Conservation (phyloP, 2,797 vertebrate genomes). For the Gila robusta region DNA sequence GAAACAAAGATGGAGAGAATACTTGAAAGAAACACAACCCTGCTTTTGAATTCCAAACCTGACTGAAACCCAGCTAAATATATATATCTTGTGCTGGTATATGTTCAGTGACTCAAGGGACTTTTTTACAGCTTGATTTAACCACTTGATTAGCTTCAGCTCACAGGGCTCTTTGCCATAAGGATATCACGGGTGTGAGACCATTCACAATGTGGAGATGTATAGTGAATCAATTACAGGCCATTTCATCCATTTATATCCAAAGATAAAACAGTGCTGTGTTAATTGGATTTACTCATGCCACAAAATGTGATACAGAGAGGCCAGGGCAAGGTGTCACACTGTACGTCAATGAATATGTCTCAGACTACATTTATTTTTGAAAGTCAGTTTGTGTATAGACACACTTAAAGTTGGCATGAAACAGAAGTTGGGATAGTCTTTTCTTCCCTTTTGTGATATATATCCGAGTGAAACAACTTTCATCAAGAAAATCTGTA, state of each 20-base stretch:
- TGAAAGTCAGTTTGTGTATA: neutral
- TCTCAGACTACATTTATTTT: neutral
- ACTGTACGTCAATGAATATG: neutral
- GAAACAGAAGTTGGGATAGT: neutral
- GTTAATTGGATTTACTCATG: neutral
- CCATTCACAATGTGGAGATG: slow-evolving; percentile 3
- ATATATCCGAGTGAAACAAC: neutral
- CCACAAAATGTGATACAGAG: neutral
- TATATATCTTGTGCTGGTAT: neutral
- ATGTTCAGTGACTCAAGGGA: neutral
- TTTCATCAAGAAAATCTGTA: neutral
- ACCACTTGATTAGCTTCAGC: slow-evolving; percentile 15
- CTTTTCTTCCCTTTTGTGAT: neutral
- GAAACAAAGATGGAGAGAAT: neutral
- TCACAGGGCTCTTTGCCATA: slow-evolving; percentile 6
- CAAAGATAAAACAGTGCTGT: neutral
- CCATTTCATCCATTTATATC: neutral
- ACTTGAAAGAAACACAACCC: neutral
- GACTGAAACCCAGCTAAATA: neutral
- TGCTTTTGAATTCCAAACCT: slow-evolving; percentile 15
- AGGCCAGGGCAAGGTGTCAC: neutral
- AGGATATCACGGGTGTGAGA: neutral
- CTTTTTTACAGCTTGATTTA: neutral
- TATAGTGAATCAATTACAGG: slow-evolving; percentile 18
- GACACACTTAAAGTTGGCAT: neutral